Conservation (phyloP, 1,140 invertebrate species). For the Eupeodes corollae region DNA sequence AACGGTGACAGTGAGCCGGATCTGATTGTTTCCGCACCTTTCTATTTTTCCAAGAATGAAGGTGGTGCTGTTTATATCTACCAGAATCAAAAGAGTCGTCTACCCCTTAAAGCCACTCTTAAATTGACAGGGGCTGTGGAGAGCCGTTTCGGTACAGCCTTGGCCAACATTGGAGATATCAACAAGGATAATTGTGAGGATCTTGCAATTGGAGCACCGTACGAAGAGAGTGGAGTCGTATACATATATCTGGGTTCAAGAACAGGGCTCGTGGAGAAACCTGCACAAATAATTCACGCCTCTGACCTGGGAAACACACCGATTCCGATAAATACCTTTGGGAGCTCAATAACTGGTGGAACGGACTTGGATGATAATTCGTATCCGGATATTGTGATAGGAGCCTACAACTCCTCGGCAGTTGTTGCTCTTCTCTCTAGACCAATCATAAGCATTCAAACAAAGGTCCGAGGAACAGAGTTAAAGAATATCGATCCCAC, state of each 20-base stretch:
- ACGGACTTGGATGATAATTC: constrained; percentile 83
- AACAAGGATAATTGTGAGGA: constrained; percentile 86
- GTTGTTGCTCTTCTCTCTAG: constrained; percentile 58
- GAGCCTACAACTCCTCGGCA: constrained; percentile 52
- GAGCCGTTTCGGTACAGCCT: constrained; percentile 75
- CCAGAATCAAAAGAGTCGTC: constrained; percentile 47
- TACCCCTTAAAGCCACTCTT: constrained; percentile 44
- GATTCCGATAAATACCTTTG: constrained; percentile 59
- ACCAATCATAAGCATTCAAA: constrained; percentile 77
- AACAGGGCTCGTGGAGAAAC: constrained; percentile 58
- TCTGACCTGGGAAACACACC: constrained; percentile 33
- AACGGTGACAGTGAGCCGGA: constrained; percentile 82
- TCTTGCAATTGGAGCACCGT: constrained; percentile 83
- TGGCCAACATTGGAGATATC: constrained; percentile 77
- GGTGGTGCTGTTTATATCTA: constrained; percentile 90
- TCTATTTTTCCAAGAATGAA: constrained; percentile 67
- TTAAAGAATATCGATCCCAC: constrained; percentile 71
- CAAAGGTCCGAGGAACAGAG: constrained; percentile 44
- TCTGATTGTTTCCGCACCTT: constrained; percentile 81
- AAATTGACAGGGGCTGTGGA: constrained; percentile 58
- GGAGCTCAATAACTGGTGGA: constrained; percentile 79
- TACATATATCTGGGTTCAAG: constrained; percentile 78
- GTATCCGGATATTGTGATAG: constrained; percentile 83
- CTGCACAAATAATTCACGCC: constrained; percentile 52
- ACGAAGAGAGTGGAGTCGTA: constrained; percentile 71